phyloP scores from a whole-genome alignment of 1,140 invertebrate genomes.

The Coenobita brevimanus region DNA sequence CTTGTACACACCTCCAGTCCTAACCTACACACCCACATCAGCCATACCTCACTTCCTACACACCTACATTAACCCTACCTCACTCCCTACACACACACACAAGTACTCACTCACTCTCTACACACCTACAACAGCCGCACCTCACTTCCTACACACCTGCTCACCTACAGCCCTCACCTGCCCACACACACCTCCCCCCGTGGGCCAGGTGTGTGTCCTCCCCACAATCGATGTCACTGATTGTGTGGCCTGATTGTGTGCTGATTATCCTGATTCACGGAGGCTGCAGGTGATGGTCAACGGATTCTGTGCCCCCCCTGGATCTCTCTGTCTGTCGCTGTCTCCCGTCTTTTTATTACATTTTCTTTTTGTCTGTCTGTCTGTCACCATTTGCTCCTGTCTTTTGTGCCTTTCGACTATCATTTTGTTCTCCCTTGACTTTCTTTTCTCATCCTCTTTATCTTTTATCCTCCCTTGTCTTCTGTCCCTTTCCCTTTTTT shows the following conservation, averaged over 20 bases:
- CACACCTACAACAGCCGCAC: neutral
- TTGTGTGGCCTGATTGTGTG: conserved; percentile 35
- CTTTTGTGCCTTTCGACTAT: too few species aligned
- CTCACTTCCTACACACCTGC: neutral
- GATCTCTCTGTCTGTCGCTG: neutral
- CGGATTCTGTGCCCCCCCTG: conserved; percentile 1
- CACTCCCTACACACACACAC: neutral
- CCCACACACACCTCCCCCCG: neutral
- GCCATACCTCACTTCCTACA: too few species aligned
- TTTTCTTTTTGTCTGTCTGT: too few species aligned
- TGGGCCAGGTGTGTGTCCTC: neutral
- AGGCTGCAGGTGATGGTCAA: conserved; percentile 21
- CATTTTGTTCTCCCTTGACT: too few species aligned
- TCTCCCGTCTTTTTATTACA: neutral
- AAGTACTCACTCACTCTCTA: too few species aligned
- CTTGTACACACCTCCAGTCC: too few species aligned
- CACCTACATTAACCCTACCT: neutral
- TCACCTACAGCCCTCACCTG: neutral
- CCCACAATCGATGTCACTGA: conserved; percentile 35
- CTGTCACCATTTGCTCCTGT: too few species aligned
- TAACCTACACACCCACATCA: too few species aligned
- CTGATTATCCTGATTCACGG: conserved; percentile 30
- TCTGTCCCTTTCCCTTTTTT: too few species aligned
- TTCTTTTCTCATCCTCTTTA: too few species aligned
- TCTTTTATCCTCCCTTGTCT: too few species aligned